Conservation (phyloP, 2,888 invertebrate species). For the Rotaria macrura region DNA sequence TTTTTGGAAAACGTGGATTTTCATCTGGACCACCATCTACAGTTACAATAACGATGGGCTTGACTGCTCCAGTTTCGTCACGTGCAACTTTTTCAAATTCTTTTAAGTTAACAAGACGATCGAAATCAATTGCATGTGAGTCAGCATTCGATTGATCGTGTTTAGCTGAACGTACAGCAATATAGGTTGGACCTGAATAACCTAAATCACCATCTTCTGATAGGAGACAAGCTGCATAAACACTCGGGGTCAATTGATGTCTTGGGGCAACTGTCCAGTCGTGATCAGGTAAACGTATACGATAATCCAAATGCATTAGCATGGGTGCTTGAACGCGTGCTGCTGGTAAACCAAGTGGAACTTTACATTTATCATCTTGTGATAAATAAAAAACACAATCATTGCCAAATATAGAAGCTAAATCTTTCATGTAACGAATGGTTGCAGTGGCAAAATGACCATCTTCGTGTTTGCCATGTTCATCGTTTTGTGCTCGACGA, state of each 20-base stretch:
- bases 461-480: slow-evolving; percentile 21
- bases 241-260: not conserved
- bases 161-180: slow-evolving; percentile 13
- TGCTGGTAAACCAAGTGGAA: slow-evolving; percentile 17
- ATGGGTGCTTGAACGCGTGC: slow-evolving; percentile 16
- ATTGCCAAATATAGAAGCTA: not conserved
- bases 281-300: slow-evolving; percentile 7
- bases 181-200: slow-evolving; percentile 12
- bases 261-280: slow-evolving; percentile 17
- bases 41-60: not conserved
- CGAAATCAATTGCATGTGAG: not conserved
- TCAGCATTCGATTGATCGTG: slow-evolving; percentile 1
- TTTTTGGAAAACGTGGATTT: not conserved
- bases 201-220: not conserved
- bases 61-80: slow-evolving; percentile 1
- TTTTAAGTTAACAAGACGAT: slow-evolving; percentile 9
- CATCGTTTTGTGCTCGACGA: slow-evolving; percentile 18
- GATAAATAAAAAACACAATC: slow-evolving; percentile 12
- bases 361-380: slow-evolving; percentile 21
- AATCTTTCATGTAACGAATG: slow-evolving; percentile 21
- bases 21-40: slow-evolving; percentile 4
- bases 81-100: slow-evolving; percentile 22
- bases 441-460: slow-evolving; percentile 10
- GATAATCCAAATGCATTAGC: slow-evolving; percentile 22
- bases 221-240: slow-evolving; percentile 7